Evolutionary conservation across 2,113 vertebrate species (phyloP).

Genomic region (Triplophysa rosa): DNA sequence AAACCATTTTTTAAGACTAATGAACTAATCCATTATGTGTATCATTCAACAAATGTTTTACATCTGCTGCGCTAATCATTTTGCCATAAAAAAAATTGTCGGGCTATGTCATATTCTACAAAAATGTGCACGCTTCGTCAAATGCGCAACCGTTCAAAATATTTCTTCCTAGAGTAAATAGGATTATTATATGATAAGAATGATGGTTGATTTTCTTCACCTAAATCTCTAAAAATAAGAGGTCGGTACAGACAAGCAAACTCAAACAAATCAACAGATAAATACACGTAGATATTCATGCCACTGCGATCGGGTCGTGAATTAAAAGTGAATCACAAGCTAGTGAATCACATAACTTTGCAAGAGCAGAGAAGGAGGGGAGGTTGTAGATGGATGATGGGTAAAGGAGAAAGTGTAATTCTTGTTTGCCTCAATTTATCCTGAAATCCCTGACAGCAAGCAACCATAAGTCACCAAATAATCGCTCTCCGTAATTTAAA

Average conservation of each 20-base stretch:
- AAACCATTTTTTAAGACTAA: slow-evolving; percentile 26
- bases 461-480: slow-evolving; percentile 75
- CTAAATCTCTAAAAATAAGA: slow-evolving; percentile 1
- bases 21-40: slow-evolving; percentile 7
- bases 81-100: background rate
- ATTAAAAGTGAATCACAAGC: slow-evolving; percentile 28
- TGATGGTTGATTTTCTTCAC: background rate
- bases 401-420: slow-evolving; percentile 74
- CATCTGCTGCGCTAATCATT: background rate
- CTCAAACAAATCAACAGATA: slow-evolving; percentile 3
- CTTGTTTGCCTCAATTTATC: slow-evolving; percentile 68
- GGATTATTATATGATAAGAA: background rate
- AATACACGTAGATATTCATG: slow-evolving; percentile 8
- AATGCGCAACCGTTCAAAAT: background rate
- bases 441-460: slow-evolving; percentile 66
- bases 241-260: slow-evolving; percentile 17
- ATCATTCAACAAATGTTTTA: slow-evolving; percentile 13
- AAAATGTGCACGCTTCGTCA: background rate
- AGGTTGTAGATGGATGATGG: slow-evolving; percentile 60
- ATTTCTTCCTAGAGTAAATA: background rate
- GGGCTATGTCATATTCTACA: background rate
- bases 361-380: background rate
- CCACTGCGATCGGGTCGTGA: slow-evolving; percentile 16
- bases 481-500: slow-evolving; percentile 74
- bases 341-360: slow-evolving; percentile 29